phyloP scores from a whole-genome alignment of 2,888 invertebrate genomes.

The Orthonevra nobilis region DNA sequence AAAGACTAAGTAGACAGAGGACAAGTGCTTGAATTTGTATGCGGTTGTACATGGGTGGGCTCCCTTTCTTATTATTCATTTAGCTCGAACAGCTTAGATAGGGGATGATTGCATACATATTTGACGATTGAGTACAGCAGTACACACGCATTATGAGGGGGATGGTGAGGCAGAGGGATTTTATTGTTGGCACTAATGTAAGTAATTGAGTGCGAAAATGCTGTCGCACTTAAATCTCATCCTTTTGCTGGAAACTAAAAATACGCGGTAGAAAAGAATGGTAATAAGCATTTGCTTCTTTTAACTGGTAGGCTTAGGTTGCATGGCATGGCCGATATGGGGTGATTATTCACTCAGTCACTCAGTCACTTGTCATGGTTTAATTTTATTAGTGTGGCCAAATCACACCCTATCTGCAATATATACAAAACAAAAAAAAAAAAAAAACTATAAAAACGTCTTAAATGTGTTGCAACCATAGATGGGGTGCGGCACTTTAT shows the following conservation, averaged over 20 bases:
- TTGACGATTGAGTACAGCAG: conserved; percentile 20
- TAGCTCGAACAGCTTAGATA: conserved; percentile 1
- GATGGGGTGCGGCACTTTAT: conserved; percentile 45
- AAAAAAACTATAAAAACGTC: conserved; percentile 13
- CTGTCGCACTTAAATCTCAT: conserved; percentile 75
- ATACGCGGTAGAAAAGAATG: conserved; percentile 36
- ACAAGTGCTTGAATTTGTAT: background rate
- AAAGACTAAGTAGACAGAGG: conserved; percentile 6
- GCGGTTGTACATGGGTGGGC: background rate
- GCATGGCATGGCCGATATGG: conserved; percentile 7
- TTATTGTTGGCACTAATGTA: conserved; percentile 78
- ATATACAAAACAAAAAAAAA: conserved; percentile 12
- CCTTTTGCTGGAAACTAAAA: conserved; percentile 28
- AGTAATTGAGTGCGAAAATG: conserved; percentile 81
- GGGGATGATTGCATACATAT: conserved; percentile 33
- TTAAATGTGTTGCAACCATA: conserved; percentile 42
- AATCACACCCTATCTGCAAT: conserved; percentile 60
- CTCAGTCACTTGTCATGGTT: conserved; percentile 57
- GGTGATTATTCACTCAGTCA: conserved; percentile 62
- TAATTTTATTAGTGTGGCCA: conserved; percentile 67
- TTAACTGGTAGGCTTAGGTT: conserved; percentile 18
- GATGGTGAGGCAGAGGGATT: conserved; percentile 66
- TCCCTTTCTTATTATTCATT: background rate
- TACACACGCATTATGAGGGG: conserved; percentile 10
- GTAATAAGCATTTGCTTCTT: conserved; percentile 54